These are phyloP conservation scores for Neoascia interrupta DNA, from an alignment of 2,888 invertebrate species.

Conservation along the genomic window DNA sequence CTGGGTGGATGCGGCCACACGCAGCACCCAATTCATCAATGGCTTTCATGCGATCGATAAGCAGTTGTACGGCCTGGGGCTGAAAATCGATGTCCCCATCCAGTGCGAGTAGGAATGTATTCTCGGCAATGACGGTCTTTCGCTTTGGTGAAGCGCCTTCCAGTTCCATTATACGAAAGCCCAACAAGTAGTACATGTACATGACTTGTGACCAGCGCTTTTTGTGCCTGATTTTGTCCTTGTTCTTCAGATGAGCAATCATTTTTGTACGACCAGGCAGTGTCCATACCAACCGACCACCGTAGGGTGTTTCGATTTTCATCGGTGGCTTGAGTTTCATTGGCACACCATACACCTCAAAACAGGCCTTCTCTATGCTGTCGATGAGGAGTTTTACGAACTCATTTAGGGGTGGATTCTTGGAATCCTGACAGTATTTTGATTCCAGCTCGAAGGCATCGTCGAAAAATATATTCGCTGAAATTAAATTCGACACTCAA, in stretches of 20 bases:
- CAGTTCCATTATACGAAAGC: conserved; percentile 87
- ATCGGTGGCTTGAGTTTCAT: conserved; percentile 85
- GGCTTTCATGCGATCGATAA: conserved; percentile 93
- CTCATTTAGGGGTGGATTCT: conserved; percentile 88
- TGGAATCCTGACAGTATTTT: conserved; percentile 76
- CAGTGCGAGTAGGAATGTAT: conserved; percentile 90
- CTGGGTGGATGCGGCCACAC: conserved; percentile 94
- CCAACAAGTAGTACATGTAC: conserved; percentile 96
- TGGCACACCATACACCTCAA: conserved; percentile 85
- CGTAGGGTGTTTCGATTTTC: conserved; percentile 91
- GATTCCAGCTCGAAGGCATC: conserved; percentile 87
- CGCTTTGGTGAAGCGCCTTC: conserved; percentile 76
- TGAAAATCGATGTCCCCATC: conserved; percentile 95
- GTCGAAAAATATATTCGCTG: conserved; percentile 88
- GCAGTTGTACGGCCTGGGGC: conserved; percentile 87
- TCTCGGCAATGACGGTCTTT: conserved; percentile 86
- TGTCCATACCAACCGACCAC: conserved; percentile 90
- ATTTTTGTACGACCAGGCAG: conserved; percentile 92
- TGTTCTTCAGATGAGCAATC: conserved; percentile 93
- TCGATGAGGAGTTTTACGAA: conserved; percentile 88
- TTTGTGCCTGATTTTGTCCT: conserved; percentile 91
- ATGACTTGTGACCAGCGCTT: conserved; percentile 97
- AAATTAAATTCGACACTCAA: no score
- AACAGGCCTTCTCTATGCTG: conserved; percentile 88
- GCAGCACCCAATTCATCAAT: conserved; percentile 90